Conservation (phyloP, 2,888 invertebrate genomes). For the Pyrocoelia pectoralis region DNA sequence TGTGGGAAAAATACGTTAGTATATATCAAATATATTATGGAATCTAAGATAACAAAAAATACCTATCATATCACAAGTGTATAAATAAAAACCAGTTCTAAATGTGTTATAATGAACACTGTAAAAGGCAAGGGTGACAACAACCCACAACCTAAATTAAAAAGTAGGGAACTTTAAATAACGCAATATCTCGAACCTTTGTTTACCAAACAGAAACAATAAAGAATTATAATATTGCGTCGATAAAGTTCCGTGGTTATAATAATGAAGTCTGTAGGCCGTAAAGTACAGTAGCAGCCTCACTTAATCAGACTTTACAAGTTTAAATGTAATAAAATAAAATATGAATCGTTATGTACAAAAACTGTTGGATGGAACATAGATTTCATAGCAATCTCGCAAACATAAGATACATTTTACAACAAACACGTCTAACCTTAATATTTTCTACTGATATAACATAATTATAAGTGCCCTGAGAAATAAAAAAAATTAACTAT, state of each 20-base stretch:
- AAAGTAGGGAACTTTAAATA: constrained; percentile 25
- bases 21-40: constrained; percentile 22
- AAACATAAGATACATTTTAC: constrained; percentile 38
- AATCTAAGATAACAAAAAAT: constrained; percentile 28
- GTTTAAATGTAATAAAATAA: constrained; percentile 33
- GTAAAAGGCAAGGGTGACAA: constrained; percentile 38
- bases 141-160: constrained; percentile 37
- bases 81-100: constrained; percentile 31
- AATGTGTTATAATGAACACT: constrained; percentile 32
- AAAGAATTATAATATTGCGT: constrained; percentile 28
- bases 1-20: constrained; percentile 34
- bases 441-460: constrained; percentile 31
- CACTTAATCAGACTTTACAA: constrained; percentile 54
- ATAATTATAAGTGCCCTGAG: constrained; percentile 52
- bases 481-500: constrained; percentile 50
- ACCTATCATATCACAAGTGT: constrained; percentile 39
- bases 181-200: constrained; percentile 32
- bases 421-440: constrained; percentile 33
- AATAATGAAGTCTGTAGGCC: constrained; percentile 48
- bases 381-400: constrained; percentile 42
- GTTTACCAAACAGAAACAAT: constrained; percentile 22
- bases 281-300: constrained; percentile 56
- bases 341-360: constrained; percentile 32
- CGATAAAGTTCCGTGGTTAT: constrained; percentile 23
- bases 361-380: constrained; percentile 43